Evolutionary conservation across 1,140 invertebrate species (phyloP).

Genomic region (Periplaneta americana): DNA sequence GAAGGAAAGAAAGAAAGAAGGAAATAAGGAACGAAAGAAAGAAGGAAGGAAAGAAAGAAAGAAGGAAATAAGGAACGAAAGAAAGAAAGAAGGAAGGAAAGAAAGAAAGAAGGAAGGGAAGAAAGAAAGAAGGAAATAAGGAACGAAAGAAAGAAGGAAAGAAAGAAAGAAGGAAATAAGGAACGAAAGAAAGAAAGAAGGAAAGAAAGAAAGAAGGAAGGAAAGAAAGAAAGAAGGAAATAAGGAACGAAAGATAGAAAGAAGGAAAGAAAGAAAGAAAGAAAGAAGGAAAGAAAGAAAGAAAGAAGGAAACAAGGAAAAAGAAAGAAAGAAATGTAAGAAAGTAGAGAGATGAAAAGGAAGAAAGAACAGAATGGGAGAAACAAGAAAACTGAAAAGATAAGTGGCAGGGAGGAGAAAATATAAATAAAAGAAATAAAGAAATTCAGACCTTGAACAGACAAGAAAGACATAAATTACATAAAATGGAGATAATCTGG

Average conservation of each 20-base stretch:
- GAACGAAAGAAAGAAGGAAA: too few relatives aligned
- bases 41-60: too few relatives aligned
- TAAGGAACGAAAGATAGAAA: too few relatives aligned
- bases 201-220: background rate
- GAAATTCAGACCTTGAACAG: too few relatives aligned
- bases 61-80: too few relatives aligned
- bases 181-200: background rate
- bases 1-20: background rate
- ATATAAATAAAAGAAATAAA: background rate
- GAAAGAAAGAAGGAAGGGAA: background rate
- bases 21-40: too few relatives aligned
- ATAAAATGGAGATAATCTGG: too few relatives aligned
- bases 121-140: background rate
- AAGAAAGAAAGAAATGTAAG: background rate
- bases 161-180: too few relatives aligned
- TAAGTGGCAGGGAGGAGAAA: background rate
- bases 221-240: constrained; percentile 2
- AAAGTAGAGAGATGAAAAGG: background rate
- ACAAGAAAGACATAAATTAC: too few relatives aligned
- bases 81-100: background rate
- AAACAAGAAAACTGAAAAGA: background rate
- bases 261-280: background rate
- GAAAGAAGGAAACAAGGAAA: background rate
- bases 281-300: constrained; percentile 2
- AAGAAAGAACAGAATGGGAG: constrained; percentile 5